These are phyloP conservation scores for Alosa sapidissima DNA, from an alignment of 2,797 vertebrate species.

Conservation along the genomic window DNA sequence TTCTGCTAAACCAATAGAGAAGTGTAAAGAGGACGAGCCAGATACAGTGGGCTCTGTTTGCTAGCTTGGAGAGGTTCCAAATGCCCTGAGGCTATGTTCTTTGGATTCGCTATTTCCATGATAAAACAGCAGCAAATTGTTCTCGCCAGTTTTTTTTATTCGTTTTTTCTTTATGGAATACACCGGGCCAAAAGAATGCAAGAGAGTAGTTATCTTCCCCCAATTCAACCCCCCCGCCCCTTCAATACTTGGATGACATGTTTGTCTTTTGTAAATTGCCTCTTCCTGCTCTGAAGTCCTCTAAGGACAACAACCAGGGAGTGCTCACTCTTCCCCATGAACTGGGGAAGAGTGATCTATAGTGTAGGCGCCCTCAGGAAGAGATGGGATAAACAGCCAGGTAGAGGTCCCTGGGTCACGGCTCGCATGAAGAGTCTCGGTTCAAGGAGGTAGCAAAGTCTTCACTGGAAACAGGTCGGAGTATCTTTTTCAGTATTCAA, in stretches of 20 bases:
- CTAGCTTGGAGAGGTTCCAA: constrained; percentile 10
- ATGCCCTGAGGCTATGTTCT: constrained; percentile 11
- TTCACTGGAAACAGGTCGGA: neutral
- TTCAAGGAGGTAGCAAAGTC: neutral
- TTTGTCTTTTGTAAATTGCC: neutral
- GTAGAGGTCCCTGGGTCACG: neutral
- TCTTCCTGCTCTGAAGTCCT: neutral
- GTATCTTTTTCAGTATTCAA: neutral
- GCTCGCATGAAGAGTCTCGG: neutral
- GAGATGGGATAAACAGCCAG: neutral
- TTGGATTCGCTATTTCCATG: constrained; percentile 20
- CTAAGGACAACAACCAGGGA: neutral
- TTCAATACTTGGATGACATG: neutral
- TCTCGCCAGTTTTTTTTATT: neutral
- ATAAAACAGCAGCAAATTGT: constrained; percentile 14
- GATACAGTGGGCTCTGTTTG: constrained; percentile 19
- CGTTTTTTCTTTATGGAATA: neutral
- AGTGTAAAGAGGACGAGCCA: neutral
- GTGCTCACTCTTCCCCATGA: neutral
- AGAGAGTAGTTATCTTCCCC: neutral
- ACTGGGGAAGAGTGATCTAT: neutral
- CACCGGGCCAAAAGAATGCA: neutral
- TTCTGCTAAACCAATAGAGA: constrained; percentile 15
- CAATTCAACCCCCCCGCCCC: neutral
- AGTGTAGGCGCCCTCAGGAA: neutral